These are phyloP conservation scores for Imbricaverruca yamaguchii DNA, from an alignment of 2,888 invertebrate genomes.

Conservation along the genomic window DNA sequence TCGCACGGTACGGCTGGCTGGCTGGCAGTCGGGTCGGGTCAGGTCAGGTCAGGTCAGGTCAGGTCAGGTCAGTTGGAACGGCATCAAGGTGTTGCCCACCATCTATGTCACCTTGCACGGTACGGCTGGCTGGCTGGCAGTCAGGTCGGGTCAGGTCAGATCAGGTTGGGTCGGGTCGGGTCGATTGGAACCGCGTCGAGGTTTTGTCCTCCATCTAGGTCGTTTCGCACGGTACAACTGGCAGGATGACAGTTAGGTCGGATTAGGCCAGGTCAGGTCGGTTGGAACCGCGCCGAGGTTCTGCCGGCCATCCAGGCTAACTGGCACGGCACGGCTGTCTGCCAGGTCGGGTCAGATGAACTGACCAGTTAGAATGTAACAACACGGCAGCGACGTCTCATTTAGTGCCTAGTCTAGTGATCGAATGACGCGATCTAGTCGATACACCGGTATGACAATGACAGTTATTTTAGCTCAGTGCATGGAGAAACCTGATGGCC, in stretches of 20 bases:
- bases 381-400: too few relatives aligned
- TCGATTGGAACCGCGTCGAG: neutral
- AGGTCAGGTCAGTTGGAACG: neutral
- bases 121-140: too few relatives aligned
- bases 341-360: neutral
- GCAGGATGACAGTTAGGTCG: too few relatives aligned
- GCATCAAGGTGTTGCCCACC: neutral
- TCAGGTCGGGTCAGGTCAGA: neutral
- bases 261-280: neutral
- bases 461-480: too few relatives aligned
- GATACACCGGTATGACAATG: too few relatives aligned
- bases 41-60: neutral
- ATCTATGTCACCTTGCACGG: constrained; percentile 6
- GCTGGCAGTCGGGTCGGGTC: neutral
- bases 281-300: neutral
- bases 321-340: neutral
- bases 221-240: neutral
- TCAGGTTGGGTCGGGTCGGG: neutral
- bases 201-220: neutral
- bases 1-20: neutral
- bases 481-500: too few relatives aligned
- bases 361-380: neutral
- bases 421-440: too few relatives aligned
- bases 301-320: constrained; percentile 9
- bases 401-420: too few relatives aligned